Conservation (phyloP, 2,797 vertebrate genomes). For the Chromis chromis region DNA sequence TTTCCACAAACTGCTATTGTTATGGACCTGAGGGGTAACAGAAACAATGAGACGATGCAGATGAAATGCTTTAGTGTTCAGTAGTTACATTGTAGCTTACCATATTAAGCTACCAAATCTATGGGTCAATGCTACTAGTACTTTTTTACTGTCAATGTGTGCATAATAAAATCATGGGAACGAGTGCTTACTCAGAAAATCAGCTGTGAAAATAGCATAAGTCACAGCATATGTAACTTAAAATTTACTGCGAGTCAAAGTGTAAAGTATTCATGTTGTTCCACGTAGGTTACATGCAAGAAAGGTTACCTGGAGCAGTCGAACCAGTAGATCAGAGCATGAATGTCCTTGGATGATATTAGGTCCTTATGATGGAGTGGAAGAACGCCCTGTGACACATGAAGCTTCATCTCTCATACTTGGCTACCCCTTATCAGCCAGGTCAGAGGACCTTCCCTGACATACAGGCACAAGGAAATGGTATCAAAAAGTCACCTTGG, state of each 20-base stretch:
- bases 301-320: slow-evolving; percentile 20
- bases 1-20: slow-evolving; percentile 84
- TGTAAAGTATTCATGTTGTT: slow-evolving; percentile 9
- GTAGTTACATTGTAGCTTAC: slow-evolving; percentile 71
- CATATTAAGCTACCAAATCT: slow-evolving; percentile 62
- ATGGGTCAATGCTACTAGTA: slow-evolving; percentile 49
- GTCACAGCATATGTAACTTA: slow-evolving; percentile 10
- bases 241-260: background rate
- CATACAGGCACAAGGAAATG: slow-evolving; percentile 56
- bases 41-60: slow-evolving; percentile 72
- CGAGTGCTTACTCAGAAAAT: slow-evolving; percentile 17
- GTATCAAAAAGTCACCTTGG: slow-evolving; percentile 78
- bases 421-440: slow-evolving; percentile 71
- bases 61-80: slow-evolving; percentile 74
- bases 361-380: slow-evolving; percentile 78
- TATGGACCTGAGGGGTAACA: slow-evolving; percentile 78
- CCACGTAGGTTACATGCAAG: slow-evolving; percentile 10
- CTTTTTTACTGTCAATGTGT: slow-evolving; percentile 39
- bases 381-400: slow-evolving; percentile 75
- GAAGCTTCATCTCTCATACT: slow-evolving; percentile 77
- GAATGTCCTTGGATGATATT: slow-evolving; percentile 78
- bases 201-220: slow-evolving; percentile 20
- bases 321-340: slow-evolving; percentile 41
- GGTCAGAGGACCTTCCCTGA: slow-evolving; percentile 76
- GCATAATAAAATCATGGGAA: slow-evolving; percentile 39